Base-by-base conservation (phyloP, 2,113 vertebrate genomes). In the Nycticorax nycticorax region DNA sequence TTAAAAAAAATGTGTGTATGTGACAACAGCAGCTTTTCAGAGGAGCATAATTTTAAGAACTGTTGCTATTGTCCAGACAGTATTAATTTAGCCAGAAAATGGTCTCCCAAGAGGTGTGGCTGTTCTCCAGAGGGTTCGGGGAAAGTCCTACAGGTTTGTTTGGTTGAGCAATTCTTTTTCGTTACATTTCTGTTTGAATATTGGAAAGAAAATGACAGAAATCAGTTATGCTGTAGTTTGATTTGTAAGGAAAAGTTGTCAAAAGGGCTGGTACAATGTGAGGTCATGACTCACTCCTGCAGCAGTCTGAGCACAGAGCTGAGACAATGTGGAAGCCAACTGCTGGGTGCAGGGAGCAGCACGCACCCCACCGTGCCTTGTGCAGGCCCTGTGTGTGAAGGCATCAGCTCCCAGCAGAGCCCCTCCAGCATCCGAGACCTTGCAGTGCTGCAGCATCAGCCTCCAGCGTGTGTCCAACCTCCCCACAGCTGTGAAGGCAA, bases 341-440 rank as follows among this genome's bases (percentile, higher is more conserved):
- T 0, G 8, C 47, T 24, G 68, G 7, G 0, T 5, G 41, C 73
- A 5, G 56, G 55, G 56, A 47, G 56, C 33, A 14, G 32, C 19
- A 32, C 10, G 12, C 9, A 28, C 0, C 14, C 7, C 30, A 4
- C 8, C 14, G 50, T 32, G 4, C n/a, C 14, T 47, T 5, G 7
- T 8, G 37, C 32, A 4, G 28, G 43, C 14, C 27, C 27, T 12
- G 27, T 4, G 27, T 9, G 45, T 19, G 55, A 39, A 30, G 2
- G 33, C 14, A 0, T 9, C 27, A 2, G 32, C 37, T 72, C 57
- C 72, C 23, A 5, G 16, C 1, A 0, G 39, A 50, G 13, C n/a
- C 19, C 30, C 14, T 4, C 1, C 8, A 3, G 1, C 16, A 6
- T 12, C 5, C 0, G 6, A n/a, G 48, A 23, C 11, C 53, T n/a